These are phyloP conservation scores for Phthorimaea operculella DNA, from an alignment of 1,140 invertebrate species.

Conservation along the genomic window DNA sequence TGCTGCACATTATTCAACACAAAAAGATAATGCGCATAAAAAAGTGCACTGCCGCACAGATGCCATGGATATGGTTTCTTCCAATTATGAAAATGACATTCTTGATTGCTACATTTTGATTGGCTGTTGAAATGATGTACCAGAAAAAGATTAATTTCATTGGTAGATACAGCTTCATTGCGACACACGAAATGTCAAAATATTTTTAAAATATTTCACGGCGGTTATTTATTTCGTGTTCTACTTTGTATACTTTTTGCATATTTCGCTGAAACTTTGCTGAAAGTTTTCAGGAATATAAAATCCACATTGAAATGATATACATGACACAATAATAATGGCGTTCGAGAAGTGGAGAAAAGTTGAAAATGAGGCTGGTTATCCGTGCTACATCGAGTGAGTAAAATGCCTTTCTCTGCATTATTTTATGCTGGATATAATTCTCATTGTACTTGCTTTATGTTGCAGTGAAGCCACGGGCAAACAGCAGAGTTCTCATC, in stretches of 20 bases:
- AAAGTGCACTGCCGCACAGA: no score
- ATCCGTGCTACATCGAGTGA: conserved; percentile 70
- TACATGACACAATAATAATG: conserved; percentile 18
- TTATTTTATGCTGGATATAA: neutral
- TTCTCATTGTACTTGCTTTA: neutral
- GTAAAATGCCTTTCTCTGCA: conserved; percentile 40
- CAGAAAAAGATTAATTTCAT: no score
- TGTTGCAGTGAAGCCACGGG: conserved; percentile 52
- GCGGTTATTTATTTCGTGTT: conserved; percentile 20
- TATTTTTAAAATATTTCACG: conserved; percentile 32
- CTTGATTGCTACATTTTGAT: no score
- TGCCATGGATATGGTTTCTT: no score
- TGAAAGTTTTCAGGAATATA: neutral
- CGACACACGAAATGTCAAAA: neutral
- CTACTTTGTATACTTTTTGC: neutral
- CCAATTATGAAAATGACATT: no score
- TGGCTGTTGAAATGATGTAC: no score
- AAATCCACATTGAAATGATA: neutral
- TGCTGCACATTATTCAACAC: no score
- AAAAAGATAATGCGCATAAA: no score
- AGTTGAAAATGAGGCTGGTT: conserved; percentile 69
- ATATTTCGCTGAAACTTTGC: neutral
- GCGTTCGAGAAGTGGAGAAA: conserved; percentile 48
- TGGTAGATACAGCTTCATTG: no score
- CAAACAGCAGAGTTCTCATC: conserved; percentile 68